phyloP scores from a whole-genome alignment of 2,888 invertebrate genomes.

The Autographa gamma region DNA sequence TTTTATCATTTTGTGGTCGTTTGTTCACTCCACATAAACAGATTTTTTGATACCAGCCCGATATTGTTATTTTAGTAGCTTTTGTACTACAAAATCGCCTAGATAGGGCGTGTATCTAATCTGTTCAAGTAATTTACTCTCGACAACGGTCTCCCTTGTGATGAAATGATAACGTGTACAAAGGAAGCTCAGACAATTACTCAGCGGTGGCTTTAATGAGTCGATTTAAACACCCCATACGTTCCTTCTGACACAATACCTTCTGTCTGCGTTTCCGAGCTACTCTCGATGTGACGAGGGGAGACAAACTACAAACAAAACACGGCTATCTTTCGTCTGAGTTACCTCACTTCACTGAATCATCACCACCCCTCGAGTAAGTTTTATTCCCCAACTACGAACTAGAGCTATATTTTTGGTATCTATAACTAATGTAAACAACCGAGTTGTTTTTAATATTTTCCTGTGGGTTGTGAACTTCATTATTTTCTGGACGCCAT shows the following conservation, averaged over 20 bases:
- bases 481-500: slow-evolving; percentile 36
- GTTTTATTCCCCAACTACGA: slow-evolving; percentile 29
- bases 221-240: slow-evolving; percentile 79
- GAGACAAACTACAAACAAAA: slow-evolving; percentile 80
- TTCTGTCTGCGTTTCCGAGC: slow-evolving; percentile 71
- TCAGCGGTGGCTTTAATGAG: slow-evolving; percentile 75
- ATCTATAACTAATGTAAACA: background rate
- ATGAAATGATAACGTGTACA: slow-evolving; percentile 67
- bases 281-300: slow-evolving; percentile 76
- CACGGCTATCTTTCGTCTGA: slow-evolving; percentile 79
- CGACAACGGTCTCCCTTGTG: slow-evolving; percentile 56
- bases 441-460: slow-evolving; percentile 14
- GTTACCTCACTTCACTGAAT: slow-evolving; percentile 72
- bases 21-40: background rate
- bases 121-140: slow-evolving; percentile 27
- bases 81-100: background rate
- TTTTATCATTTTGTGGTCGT: slow-evolving; percentile 14
- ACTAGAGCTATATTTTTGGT: slow-evolving; percentile 17
- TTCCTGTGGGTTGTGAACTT: slow-evolving; percentile 18
- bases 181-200: slow-evolving; percentile 75
- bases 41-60: background rate
- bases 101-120: slow-evolving; percentile 16
- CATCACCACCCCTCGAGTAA: slow-evolving; percentile 52
- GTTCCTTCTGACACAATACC: slow-evolving; percentile 76
- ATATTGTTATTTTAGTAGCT: background rate